phyloP scores from a whole-genome alignment of 1,140 invertebrate species.

The Drosophila paulistorum region DNA sequence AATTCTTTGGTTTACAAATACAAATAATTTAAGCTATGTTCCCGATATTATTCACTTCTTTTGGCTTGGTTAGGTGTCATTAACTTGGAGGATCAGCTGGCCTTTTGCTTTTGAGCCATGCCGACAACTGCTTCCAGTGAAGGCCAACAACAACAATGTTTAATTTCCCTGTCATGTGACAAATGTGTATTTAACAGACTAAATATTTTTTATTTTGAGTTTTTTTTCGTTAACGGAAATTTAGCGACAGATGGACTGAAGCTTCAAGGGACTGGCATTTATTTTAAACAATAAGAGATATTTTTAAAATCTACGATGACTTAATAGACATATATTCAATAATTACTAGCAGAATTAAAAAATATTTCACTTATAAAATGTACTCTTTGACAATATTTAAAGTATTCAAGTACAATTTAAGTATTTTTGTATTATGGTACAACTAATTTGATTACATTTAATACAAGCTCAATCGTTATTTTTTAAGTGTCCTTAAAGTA shows the following conservation, averaged over 20 bases:
- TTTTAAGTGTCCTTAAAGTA: not conserved
- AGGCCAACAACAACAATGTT: not conserved
- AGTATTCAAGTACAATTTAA: too few relatives aligned
- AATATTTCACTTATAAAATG: too few relatives aligned
- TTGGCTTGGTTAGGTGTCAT: slow-evolving; percentile 17
- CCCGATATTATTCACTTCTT: slow-evolving; percentile 22
- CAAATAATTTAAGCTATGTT: slow-evolving; percentile 21
- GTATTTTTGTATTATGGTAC: not conserved
- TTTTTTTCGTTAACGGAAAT: not conserved
- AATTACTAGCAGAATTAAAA: too few relatives aligned
- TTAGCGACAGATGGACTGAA: not conserved
- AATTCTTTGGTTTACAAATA: slow-evolving; percentile 37
- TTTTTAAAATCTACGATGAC: too few relatives aligned
- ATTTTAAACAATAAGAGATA: too few relatives aligned
- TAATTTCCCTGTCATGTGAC: slow-evolving; percentile 41
- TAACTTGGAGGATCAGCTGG: slow-evolving; percentile 24
- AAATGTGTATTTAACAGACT: slow-evolving; percentile 41
- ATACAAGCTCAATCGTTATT: not conserved
- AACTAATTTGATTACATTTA: not conserved
- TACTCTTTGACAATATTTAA: not conserved
- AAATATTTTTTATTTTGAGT: not conserved
- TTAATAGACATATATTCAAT: too few relatives aligned
- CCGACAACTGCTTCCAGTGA: not conserved
- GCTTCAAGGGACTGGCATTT: not conserved
- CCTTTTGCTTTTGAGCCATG: not conserved